phyloP scores from a whole-genome alignment of 1,140 invertebrate species.

The Lasioglossum baleicum region DNA sequence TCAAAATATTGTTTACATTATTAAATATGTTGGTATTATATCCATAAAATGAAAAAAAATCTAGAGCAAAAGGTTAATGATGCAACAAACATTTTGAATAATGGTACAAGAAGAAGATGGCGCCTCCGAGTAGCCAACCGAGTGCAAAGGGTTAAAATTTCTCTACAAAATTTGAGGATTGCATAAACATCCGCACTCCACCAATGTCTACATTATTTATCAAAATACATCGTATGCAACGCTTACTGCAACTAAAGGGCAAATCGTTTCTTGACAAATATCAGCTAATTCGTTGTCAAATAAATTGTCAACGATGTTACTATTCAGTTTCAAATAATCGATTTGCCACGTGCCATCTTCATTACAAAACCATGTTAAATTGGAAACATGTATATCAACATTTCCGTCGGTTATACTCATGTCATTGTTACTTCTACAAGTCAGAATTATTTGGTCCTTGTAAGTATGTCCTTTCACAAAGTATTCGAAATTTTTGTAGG shows the following conservation, averaged over 20 bases:
- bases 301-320: constrained; percentile 16
- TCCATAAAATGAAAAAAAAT: no score
- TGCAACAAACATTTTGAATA: no score
- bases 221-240: neutral
- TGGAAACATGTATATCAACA: constrained; percentile 18
- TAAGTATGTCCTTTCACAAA: constrained; percentile 57
- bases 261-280: constrained; percentile 51
- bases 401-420: constrained; percentile 30
- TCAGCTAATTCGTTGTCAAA: constrained; percentile 21
- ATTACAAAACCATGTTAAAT: constrained; percentile 65
- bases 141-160: no score
- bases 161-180: no score
- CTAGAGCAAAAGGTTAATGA: no score
- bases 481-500: constrained; percentile 41
- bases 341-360: constrained; percentile 59
- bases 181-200: no score
- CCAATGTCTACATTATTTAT: neutral
- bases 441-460: constrained; percentile 52
- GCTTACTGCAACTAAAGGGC: constrained; percentile 27
- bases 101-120: no score
- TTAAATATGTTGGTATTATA: no score
- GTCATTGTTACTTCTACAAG: constrained; percentile 50
- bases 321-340: constrained; percentile 29
- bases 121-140: no score
- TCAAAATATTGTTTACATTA: no score